Base-by-base conservation (phyloP, 2,113 vertebrate genomes). In the Cavia porcellus region DNA sequence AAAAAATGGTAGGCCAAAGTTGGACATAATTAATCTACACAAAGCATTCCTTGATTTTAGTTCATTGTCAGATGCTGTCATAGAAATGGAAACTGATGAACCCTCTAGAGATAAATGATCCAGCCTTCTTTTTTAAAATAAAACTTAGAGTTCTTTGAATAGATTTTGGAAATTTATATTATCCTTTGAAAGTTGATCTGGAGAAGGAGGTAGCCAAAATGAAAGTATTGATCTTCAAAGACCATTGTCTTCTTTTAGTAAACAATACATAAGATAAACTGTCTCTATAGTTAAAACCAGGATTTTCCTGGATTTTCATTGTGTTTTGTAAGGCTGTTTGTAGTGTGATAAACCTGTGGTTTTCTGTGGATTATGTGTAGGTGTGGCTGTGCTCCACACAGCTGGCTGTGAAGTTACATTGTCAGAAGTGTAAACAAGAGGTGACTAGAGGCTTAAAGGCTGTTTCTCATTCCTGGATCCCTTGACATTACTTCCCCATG, bases 391-490 rank as follows among this genome's bases (percentile, higher is more conserved):
- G 93, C 89, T 89, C 64, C 6, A 0, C 85, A 70, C 25, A 0
- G 28, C 68, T 72, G 45, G 50, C 20, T 96, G 72, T 57, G 4
- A 87, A 96, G 61, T 74, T 81, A 0, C 25, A 32, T 70, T 98
- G 87, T 97, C 89, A 96, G 84, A 96, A 52, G 52, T 86, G 62
- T 98, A 97, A 96, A 95, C 96, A 98, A 92, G 96, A 93, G 80
- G 81, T 96, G 92, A 52, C 72, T 85, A 81, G 89, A 98, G 89
- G n/a, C 72, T 70, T 66, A 86, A 32, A 97, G 84, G 88, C 86
- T 94, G 68, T 93, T 96, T 47, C 45, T 97, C 92, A 38, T 92
- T 94, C 79, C 68, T 38, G 13, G 66, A 30, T 97, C 97, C 98
- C 97, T 87, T 89, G 98, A 83, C 13, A 89, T 7, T 95, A 5